These are phyloP conservation scores for Oncorhynchus masou DNA, from an alignment of 2,113 vertebrate species.

Conservation along the genomic window DNA sequence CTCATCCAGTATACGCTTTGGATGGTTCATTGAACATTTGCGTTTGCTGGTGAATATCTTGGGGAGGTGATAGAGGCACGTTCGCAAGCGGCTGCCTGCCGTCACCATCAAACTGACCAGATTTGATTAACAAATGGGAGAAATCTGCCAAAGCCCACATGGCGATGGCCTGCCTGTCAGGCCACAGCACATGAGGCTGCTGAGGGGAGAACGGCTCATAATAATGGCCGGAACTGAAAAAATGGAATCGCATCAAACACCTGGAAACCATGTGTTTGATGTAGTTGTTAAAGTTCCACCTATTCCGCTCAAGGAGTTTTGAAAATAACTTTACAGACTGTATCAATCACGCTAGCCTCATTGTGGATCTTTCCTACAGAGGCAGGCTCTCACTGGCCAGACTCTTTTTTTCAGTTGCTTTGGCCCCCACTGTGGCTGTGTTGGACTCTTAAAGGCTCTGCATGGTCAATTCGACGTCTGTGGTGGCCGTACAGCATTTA, in stretches of 20 bases:
- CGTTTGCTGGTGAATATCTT: background rate
- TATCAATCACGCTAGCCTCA: constrained; percentile 40
- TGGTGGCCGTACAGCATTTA: too few relatives aligned
- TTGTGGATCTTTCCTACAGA: constrained; percentile 20
- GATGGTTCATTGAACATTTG: background rate
- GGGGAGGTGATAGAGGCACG: background rate
- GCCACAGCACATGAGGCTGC: constrained; percentile 17
- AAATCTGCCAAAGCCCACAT: constrained; percentile 1
- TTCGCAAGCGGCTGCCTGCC: background rate
- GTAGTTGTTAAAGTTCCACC: too few relatives aligned
- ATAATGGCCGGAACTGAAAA: too few relatives aligned
- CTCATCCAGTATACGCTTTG: background rate
- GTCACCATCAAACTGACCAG: constrained; percentile 13
- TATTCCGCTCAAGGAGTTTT: background rate
- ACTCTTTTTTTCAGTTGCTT: background rate
- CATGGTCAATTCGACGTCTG: too few relatives aligned
- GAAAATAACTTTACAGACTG: constrained; percentile 4
- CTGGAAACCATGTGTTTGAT: too few relatives aligned
- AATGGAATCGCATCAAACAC: too few relatives aligned
- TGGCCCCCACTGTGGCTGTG: background rate
- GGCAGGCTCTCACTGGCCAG: constrained; percentile 5
- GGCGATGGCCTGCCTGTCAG: constrained; percentile 6
- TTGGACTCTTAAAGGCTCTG: constrained; percentile 1
- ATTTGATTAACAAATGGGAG: constrained; percentile 7
- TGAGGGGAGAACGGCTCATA: too few relatives aligned